These are phyloP conservation scores for Drosophila subobscura DNA, from an alignment of 1,140 invertebrate species.

Conservation along the genomic window DNA sequence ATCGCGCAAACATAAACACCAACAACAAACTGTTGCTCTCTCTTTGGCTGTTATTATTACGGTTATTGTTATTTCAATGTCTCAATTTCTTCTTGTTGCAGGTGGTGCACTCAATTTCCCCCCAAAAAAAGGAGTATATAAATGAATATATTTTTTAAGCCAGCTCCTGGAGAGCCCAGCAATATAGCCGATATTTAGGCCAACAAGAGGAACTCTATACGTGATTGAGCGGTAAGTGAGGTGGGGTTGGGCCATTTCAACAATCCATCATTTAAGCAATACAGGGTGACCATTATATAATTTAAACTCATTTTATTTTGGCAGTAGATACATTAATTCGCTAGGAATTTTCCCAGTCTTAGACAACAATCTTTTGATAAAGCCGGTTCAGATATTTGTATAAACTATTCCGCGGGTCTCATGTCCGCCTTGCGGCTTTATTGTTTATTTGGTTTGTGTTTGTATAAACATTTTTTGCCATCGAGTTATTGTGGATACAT, in stretches of 20 bases:
- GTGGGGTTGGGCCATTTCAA: background rate
- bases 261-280: conserved; percentile 23
- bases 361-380: no score
- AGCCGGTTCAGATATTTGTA: no score
- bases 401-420: no score
- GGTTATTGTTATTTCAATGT: conserved; percentile 43
- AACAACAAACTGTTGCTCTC: conserved; percentile 79
- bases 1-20: conserved; percentile 79
- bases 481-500: no score
- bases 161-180: conserved; percentile 47
- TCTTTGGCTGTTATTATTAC: conserved; percentile 55
- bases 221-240: conserved; percentile 30
- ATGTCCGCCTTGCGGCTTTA: no score
- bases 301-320: background rate
- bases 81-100: conserved; percentile 55
- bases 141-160: conserved; percentile 43
- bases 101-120: conserved; percentile 31
- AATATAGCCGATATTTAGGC: conserved; percentile 22
- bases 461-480: no score
- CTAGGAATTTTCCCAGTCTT: no score
- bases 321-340: no score
- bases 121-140: conserved; percentile 21
- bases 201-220: conserved; percentile 31
- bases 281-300: conserved; percentile 27
- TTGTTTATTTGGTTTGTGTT: no score